phyloP scores from a whole-genome alignment of 2,888 invertebrate species.

The Nemotelus nigrinus region DNA sequence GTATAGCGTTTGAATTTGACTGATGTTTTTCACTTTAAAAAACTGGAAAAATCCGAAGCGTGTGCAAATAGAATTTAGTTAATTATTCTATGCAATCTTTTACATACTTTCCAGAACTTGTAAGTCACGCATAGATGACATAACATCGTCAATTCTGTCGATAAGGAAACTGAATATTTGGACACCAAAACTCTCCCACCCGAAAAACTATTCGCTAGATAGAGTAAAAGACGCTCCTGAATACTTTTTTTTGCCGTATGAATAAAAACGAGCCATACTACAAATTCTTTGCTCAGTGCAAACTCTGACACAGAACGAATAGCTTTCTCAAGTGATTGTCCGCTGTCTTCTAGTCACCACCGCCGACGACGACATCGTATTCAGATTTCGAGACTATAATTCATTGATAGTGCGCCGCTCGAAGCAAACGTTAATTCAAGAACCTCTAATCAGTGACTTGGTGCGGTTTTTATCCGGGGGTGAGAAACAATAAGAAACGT shows the following conservation, averaged over 20 bases:
- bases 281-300: constrained; percentile 9
- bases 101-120: too few species aligned
- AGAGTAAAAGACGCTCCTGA: neutral
- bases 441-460: too few species aligned
- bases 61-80: too few species aligned
- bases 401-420: too few species aligned
- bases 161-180: constrained; percentile 17
- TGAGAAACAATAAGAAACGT: too few species aligned
- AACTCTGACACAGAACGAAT: constrained; percentile 6
- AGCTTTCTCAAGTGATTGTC: constrained; percentile 20
- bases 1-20: too few species aligned
- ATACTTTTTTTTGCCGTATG: constrained; percentile 1
- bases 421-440: too few species aligned
- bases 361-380: neutral
- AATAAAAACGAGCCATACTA: constrained; percentile 17
- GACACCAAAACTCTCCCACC: neutral
- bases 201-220: neutral
- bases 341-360: neutral
- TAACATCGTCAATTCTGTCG: neutral
- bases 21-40: too few species aligned
- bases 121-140: neutral
- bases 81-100: too few species aligned
- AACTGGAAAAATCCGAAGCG: too few species aligned
- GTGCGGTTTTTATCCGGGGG: too few species aligned
- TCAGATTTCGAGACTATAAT: too few species aligned